Evolutionary conservation across 2,888 invertebrate genomes (phyloP), one percentile per base, ranked within the genome.

Genomic region (Gnatocerus cornutus): DNA sequence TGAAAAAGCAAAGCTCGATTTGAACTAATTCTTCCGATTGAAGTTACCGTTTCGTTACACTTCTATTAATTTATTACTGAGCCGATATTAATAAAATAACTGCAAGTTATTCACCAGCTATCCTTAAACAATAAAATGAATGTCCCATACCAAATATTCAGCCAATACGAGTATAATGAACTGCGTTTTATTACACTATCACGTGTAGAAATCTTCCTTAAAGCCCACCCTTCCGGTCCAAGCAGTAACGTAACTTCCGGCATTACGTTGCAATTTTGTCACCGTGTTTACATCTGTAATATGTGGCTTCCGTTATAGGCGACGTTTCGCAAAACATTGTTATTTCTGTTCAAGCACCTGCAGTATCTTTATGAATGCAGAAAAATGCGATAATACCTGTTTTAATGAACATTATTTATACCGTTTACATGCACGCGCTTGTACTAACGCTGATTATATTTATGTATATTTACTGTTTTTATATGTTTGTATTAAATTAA

Each of bases 261-360:
- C 73, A 72, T 62, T 73, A 66, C 66, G 68, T 70, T 7, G 72
- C 73, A 75, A 74, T 53, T 45, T 74, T 76, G 77, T 79, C 79
- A 76, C 71, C 71, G 71, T 78, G 77, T 81, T 81, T 78, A 79
- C 80, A 79, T 78, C 76, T 76, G 77, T 79, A 78, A 77, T 72
- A 72, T 73, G 74, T 70, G 74, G 74, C 77, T 79, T 80, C 80
- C 80, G 75, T 72, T 62, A 58, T 50, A 61, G n/a, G 45, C 61
- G 63, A 62, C 62, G 69, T 64, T 70, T 71, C 66, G 53, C 58
- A 55, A 55, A 72, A 74, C 74, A 76, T 21, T 67, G 45, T 48
- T 56, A 48, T 52, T 65, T 45, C 55, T 33, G 39, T 46, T 6
- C 50, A 33, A 52, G 46, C 66, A 67, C 66, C 65, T 65, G 65